A percentile compares a stretch with the other conserved stretches of the same genome.
Evolutionary conservation across 2,797 vertebrate genomes (phyloP).

Genomic region (Coregonus ussuriensis): DNA sequence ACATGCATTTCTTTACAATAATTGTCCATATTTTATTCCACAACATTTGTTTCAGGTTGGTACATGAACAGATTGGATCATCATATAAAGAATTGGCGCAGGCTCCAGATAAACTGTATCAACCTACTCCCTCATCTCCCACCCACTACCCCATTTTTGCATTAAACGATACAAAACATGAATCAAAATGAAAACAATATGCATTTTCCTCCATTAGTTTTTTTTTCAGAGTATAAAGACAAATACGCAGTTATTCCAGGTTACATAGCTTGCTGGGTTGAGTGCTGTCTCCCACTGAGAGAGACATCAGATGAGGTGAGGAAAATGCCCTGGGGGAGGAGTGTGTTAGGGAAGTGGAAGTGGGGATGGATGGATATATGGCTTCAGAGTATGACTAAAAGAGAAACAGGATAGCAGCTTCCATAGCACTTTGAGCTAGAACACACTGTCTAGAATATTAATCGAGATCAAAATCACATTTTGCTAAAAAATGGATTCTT

Average conservation of each 20-base stretch:
- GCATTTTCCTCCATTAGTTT: not conserved
- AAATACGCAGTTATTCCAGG: not conserved
- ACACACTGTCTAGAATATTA: not conserved
- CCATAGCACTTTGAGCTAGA: too few relatives aligned
- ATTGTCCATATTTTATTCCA: not conserved
- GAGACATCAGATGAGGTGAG: slow-evolving; percentile 2
- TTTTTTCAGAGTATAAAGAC: not conserved
- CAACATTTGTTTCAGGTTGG: not conserved
- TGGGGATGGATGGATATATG: not conserved
- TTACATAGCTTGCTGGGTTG: not conserved
- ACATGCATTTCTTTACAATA: not conserved
- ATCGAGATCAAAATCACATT: not conserved
- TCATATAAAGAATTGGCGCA: not conserved
- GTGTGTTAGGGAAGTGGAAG: not conserved
- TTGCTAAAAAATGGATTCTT: not conserved
- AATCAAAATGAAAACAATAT: not conserved
- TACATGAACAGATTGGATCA: not conserved
- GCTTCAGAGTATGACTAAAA: slow-evolving; percentile 1
- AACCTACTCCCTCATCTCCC: not conserved
- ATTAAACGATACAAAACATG: not conserved
- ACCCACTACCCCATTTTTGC: not conserved
- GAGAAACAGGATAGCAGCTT: not conserved
- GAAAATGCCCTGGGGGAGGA: not conserved
- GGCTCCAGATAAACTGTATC: not conserved
- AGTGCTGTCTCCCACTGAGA: not conserved